phyloP scores from a whole-genome alignment of 2,113 vertebrate genomes.

The Charadrius vociferus region DNA sequence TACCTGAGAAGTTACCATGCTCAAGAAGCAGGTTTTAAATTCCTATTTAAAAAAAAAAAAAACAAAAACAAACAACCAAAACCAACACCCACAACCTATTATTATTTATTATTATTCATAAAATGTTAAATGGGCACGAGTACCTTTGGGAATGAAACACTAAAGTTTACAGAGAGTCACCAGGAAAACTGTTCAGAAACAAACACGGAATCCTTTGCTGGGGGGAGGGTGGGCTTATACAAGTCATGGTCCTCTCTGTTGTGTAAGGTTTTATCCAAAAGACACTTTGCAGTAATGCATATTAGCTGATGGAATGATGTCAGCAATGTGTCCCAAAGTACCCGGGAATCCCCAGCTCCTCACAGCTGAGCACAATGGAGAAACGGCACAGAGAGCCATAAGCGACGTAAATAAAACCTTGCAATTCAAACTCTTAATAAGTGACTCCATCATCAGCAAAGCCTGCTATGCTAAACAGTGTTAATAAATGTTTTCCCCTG shows the following conservation, averaged over 20 bases:
- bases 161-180: not conserved
- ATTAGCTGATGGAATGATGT: not conserved
- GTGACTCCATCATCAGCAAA: not conserved
- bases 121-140: not conserved
- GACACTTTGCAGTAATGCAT: not conserved
- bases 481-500: not conserved
- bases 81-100: not conserved
- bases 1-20: not conserved
- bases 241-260: not conserved
- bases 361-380: not conserved
- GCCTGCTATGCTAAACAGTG: not conserved
- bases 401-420: not conserved
- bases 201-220: not conserved
- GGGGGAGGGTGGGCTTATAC: not conserved
- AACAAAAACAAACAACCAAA: too few relatives aligned
- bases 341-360: not conserved
- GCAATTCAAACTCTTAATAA: not conserved
- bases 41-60: not conserved
- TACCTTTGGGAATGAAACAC: not conserved
- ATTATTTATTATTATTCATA: not conserved
- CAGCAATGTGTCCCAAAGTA: not conserved
- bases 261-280: not conserved
- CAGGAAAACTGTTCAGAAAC: not conserved
- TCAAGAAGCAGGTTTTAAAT: not conserved
- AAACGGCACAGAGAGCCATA: not conserved